Base-by-base conservation (phyloP, 2,888 invertebrate genomes). In the Pharmacophagus antenor region DNA sequence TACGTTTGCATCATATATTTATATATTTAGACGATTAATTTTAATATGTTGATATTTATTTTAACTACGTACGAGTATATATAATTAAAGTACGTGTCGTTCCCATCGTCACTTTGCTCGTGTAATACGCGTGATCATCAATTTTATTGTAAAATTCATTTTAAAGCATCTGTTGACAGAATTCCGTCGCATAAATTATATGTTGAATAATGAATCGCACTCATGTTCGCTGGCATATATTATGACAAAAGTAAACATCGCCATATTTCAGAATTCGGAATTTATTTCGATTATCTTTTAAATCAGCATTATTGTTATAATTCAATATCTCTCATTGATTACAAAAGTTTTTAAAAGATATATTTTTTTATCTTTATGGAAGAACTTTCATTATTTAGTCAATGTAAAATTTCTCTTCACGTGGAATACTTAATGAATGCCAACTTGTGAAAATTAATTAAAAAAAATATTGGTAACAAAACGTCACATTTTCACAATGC, bases 121-220 rank as follows among this genome's bases (percentile, higher is more conserved):
- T 23, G 48, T 48, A 56, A 23, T 48, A 17, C 18, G 23, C 21
- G 20, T 48, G 42, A 55, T 46, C 31, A 51, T 56, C 46, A 17
- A 47, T 56, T 55, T 56, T 48, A 52, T 41, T 42, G 61, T 56
- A 21, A 31, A 37, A 46, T 51, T 27, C 46, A 56, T 61, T 52
- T 46, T 44, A 46, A 44, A 41, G 37, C 46, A 25, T 42, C 47
- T 52, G 56, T 52, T 54, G 61, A 48, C 58, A 59, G 46, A 42
- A 27, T 46, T 17, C 46, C 51, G 27, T 56, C 56, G 56, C 47
- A 56, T 61, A 56, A 61, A 56, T 61, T 61, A 61, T 31, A 56
- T 52, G 41, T 41, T 56, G 61, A 56, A 56, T 61, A 56, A 61
- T 56, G 51, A 52, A 56, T 56, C 56, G 51, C 27, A 47, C 37